phyloP scores from a whole-genome alignment of 2,888 invertebrate genomes.

The Agrenia bidenticulata region DNA sequence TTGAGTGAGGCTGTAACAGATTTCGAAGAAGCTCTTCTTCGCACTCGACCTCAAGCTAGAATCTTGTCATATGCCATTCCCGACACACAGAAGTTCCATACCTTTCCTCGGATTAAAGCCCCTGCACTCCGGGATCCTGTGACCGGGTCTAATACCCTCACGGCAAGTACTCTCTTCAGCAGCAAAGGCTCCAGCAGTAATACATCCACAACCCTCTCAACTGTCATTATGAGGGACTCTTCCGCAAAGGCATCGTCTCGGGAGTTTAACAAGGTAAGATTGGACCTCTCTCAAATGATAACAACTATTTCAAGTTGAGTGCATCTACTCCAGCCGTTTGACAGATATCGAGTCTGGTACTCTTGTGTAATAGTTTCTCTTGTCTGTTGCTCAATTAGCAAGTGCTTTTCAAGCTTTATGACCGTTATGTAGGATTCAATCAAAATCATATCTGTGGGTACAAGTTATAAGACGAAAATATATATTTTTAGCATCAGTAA shows the following conservation, averaged over 20 bases:
- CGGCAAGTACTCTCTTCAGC: conserved; percentile 25
- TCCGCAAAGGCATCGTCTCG: background rate
- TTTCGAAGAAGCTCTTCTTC: conserved; percentile 69
- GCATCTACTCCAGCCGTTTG: too few species aligned
- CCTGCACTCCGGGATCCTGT: conserved; percentile 31
- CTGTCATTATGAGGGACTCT: conserved; percentile 44
- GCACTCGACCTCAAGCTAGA: conserved; percentile 56
- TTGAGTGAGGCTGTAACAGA: conserved; percentile 64
- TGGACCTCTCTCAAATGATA: too few species aligned
- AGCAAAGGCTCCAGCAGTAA: conserved; percentile 35
- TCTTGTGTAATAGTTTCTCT: too few species aligned
- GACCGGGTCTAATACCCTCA: conserved; percentile 22
- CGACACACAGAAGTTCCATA: conserved; percentile 50
- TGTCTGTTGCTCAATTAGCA: too few species aligned
- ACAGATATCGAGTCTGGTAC: too few species aligned
- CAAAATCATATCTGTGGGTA: too few species aligned
- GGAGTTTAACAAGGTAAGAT: conserved; percentile 11
- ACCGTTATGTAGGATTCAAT: too few species aligned
- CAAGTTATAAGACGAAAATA: too few species aligned
- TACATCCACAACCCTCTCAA: conserved; percentile 36
- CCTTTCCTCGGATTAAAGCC: conserved; percentile 48
- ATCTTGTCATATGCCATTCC: conserved; percentile 45
- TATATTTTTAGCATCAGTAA: too few species aligned
- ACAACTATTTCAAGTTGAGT: too few species aligned
- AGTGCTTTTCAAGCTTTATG: too few species aligned